Conservation (phyloP, 2,797 vertebrate species). For the Hylomyscus alleni region DNA sequence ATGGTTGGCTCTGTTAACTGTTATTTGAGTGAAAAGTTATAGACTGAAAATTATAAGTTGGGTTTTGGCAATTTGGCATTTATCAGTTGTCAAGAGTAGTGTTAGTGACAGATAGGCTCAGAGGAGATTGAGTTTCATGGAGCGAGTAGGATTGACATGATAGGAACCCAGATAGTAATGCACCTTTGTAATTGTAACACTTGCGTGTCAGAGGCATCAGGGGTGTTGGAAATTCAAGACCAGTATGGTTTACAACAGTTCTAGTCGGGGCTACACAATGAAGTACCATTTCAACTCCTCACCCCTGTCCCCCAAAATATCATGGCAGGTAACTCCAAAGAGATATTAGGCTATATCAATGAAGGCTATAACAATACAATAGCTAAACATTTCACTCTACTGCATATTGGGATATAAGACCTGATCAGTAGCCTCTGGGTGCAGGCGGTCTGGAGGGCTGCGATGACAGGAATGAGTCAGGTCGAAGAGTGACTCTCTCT, state of each 20-base stretch:
- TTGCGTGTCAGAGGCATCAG: background rate
- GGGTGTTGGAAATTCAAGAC: background rate
- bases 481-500: no score
- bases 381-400: no score
- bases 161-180: background rate
- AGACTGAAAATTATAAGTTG: background rate
- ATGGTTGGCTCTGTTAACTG: background rate
- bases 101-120: background rate
- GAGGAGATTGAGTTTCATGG: background rate
- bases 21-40: constrained; percentile 2
- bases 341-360: no score
- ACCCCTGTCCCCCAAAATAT: no score
- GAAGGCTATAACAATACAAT: no score
- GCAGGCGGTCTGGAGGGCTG: no score
- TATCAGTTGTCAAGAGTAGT: background rate
- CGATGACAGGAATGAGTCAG: no score
- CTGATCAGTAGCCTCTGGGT: no score
- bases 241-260: background rate
- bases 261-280: background rate
- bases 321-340: background rate
- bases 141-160: background rate
- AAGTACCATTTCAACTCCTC: background rate
- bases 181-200: background rate
- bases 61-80: background rate
- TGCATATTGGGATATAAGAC: no score